phyloP scores from a whole-genome alignment of 2,888 invertebrate genomes.

The Apodemia arnacis region DNA sequence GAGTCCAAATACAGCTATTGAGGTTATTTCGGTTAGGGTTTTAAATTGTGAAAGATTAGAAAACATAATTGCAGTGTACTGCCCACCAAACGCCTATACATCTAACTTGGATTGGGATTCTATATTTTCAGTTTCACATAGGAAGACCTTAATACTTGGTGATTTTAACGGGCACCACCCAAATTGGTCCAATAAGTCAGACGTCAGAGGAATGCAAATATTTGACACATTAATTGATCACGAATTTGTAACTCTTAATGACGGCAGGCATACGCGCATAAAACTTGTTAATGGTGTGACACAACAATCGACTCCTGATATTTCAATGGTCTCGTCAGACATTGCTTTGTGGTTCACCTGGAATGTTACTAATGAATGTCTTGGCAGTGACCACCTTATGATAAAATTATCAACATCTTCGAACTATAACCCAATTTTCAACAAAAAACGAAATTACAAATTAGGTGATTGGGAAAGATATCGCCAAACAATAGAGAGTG shows the following conservation, averaged over 20 bases:
- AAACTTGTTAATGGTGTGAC: conserved; percentile 32
- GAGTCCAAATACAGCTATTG: not conserved
- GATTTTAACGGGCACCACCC: conserved; percentile 61
- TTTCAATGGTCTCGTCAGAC: conserved; percentile 36
- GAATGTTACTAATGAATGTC: conserved; percentile 26
- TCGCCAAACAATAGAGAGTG: too few relatives aligned
- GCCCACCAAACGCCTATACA: not conserved
- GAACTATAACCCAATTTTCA: not conserved
- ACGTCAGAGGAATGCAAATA: conserved; percentile 44
- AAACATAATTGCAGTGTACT: conserved; percentile 39
- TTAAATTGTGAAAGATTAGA: not conserved
- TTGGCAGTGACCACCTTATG: not conserved
- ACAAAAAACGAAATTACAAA: not conserved
- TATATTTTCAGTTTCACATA: conserved; percentile 79
- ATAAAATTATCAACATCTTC: not conserved
- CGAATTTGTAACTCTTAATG: conserved; percentile 38
- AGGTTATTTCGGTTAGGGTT: not conserved
- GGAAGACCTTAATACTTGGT: conserved; percentile 22
- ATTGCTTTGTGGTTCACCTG: conserved; percentile 31
- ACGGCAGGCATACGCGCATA: conserved; percentile 41
- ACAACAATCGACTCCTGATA: conserved; percentile 48
- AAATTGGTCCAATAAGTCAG: conserved; percentile 51
- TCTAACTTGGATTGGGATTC: conserved; percentile 49
- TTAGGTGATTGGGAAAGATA: not conserved
- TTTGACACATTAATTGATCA: conserved; percentile 38